These are phyloP conservation scores for Decapterus maruadsi DNA, from an alignment of 2,797 vertebrate genomes.

Conservation along the genomic window DNA sequence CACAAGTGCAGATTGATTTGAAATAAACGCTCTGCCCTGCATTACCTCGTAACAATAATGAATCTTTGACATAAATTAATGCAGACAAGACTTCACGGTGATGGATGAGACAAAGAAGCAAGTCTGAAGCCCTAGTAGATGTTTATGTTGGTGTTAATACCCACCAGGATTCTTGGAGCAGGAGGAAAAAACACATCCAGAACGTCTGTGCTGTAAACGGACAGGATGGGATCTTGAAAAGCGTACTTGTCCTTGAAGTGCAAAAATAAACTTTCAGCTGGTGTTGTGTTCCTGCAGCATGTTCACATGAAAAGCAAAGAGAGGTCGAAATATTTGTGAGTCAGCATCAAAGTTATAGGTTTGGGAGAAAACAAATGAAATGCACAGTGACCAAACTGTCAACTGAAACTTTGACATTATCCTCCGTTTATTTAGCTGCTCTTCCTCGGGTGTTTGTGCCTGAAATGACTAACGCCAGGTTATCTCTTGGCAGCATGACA, in stretches of 20 bases:
- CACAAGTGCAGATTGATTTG: background rate
- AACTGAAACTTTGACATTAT: slow-evolving; percentile 38
- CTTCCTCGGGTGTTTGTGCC: slow-evolving; percentile 33
- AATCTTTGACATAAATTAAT: background rate
- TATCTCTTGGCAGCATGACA: slow-evolving; percentile 54
- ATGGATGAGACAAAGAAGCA: background rate
- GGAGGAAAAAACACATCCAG: background rate
- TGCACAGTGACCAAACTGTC: slow-evolving; percentile 7
- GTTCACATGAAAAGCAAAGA: background rate
- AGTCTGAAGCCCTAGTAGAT: background rate
- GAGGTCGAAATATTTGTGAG: background rate
- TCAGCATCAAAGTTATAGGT: slow-evolving; percentile 1
- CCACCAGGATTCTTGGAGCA: background rate
- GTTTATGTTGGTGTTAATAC: background rate
- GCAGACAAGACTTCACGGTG: background rate
- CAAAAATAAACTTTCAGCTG: background rate
- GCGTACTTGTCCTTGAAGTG: background rate
- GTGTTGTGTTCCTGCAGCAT: background rate
- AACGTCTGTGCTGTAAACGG: background rate
- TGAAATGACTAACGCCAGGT: slow-evolving; percentile 45
- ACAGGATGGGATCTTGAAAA: background rate
- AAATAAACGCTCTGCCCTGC: background rate
- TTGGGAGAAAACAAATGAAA: background rate
- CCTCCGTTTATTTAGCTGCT: slow-evolving; percentile 39
- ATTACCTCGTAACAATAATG: background rate